These are phyloP conservation scores for Callorhinus ursinus DNA, from an alignment of 2,113 vertebrate genomes.

Conservation along the genomic window DNA sequence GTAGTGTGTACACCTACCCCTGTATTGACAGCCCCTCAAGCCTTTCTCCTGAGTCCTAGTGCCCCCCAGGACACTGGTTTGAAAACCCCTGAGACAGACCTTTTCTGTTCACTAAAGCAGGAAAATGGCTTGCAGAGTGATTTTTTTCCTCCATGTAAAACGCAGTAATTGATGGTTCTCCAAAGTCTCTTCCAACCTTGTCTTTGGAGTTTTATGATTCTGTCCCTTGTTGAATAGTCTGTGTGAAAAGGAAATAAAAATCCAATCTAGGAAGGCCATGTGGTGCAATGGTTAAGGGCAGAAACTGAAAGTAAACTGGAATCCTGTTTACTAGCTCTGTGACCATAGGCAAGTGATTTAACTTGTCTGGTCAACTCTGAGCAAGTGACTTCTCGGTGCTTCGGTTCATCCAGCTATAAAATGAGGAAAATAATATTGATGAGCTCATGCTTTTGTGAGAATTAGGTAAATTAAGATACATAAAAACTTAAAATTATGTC, in stretches of 20 bases:
- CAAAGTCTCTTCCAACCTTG: not conserved
- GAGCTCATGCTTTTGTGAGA: not conserved
- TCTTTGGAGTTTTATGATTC: not conserved
- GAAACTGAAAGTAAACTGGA: not conserved
- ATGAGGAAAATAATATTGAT: slow-evolving; percentile 11
- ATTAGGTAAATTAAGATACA: not conserved
- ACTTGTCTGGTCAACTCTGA: not conserved
- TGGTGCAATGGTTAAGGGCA: not conserved
- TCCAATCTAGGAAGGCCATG: not conserved
- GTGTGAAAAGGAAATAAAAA: not conserved
- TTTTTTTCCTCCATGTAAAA: not conserved
- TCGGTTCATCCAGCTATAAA: not conserved
- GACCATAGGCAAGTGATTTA: not conserved
- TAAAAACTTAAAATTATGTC: not conserved
- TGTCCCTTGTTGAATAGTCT: not conserved
- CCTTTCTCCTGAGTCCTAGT: not conserved
- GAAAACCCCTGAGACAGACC: not conserved
- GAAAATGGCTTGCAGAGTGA: not conserved
- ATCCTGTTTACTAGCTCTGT: not conserved
- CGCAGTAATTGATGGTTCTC: not conserved
- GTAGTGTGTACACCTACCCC: not conserved
- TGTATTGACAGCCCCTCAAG: too few relatives aligned
- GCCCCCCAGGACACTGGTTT: not conserved
- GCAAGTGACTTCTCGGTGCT: not conserved
- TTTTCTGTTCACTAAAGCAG: not conserved